These are phyloP conservation scores for Oegoconia quadripuncta DNA, from an alignment of 2,888 invertebrate species.

Conservation along the genomic window DNA sequence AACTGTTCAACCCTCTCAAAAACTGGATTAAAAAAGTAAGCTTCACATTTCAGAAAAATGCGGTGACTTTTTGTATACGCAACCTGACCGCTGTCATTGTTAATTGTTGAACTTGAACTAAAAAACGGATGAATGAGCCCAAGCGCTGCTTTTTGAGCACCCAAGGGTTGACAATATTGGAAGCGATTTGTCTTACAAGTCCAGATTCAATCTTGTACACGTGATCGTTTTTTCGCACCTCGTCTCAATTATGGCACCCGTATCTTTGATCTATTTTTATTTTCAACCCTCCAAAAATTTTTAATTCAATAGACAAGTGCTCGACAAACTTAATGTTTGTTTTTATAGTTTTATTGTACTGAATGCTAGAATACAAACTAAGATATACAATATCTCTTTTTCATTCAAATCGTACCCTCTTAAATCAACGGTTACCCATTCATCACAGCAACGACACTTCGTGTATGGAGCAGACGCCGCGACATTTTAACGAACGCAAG, in stretches of 20 bases:
- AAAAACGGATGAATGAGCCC: constrained; percentile 68
- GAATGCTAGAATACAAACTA: constrained; percentile 36
- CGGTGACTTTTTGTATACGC: constrained; percentile 50
- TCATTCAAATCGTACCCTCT: constrained; percentile 58
- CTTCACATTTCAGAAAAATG: constrained; percentile 50
- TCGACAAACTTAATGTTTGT: constrained; percentile 25
- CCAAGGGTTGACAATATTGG: constrained; percentile 66
- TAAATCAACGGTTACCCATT: constrained; percentile 65
- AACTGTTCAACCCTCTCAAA: constrained; percentile 45
- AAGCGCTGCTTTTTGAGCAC: constrained; percentile 50
- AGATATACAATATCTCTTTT: constrained; percentile 53
- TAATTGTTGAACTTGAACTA: constrained; percentile 59
- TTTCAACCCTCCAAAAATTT: constrained; percentile 18
- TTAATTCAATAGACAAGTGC: constrained; percentile 20
- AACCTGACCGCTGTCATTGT: constrained; percentile 72
- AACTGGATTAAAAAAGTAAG: constrained; percentile 38
- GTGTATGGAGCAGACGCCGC: constrained; percentile 40
- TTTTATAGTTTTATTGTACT: constrained; percentile 62
- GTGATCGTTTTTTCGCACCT: constrained; percentile 62
- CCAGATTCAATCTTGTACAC: constrained; percentile 61
- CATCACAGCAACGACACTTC: constrained; percentile 61
- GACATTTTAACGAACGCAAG: constrained; percentile 28
- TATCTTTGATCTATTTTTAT: constrained; percentile 26
- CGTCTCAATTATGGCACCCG: constrained; percentile 45
- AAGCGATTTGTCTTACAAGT: constrained; percentile 71